phyloP scores from a whole-genome alignment of 2,113 vertebrate species.

The Chascanopsetta lugubris region DNA sequence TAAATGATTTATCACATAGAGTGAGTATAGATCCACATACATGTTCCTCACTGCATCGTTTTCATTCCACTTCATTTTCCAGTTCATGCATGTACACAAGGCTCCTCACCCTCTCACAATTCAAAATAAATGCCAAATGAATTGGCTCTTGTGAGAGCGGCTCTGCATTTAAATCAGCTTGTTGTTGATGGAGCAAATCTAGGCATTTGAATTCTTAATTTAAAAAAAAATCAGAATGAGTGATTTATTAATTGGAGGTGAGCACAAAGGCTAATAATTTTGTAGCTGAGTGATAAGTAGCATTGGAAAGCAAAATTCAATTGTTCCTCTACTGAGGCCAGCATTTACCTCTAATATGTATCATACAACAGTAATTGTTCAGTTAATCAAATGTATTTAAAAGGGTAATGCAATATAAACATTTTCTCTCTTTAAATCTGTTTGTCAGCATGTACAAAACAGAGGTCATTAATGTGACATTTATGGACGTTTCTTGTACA shows the following conservation, averaged over 20 bases:
- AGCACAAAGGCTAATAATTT: neutral
- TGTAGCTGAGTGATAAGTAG: neutral
- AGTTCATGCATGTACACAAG: slow-evolving; percentile 20
- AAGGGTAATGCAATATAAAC: too few species aligned
- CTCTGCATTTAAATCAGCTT: slow-evolving; percentile 42
- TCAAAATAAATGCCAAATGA: slow-evolving; percentile 52
- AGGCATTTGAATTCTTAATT: slow-evolving; percentile 3
- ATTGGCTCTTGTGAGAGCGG: slow-evolving; percentile 5
- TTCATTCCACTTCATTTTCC: slow-evolving; percentile 13
- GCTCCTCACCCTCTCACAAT: slow-evolving; percentile 35
- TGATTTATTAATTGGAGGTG: slow-evolving; percentile 3
- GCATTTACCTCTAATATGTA: too few species aligned
- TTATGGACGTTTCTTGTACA: too few species aligned
- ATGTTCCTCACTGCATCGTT: neutral
- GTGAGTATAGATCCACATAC: neutral
- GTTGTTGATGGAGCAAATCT: slow-evolving; percentile 26
- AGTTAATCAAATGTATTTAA: too few species aligned
- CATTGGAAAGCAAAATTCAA: neutral
- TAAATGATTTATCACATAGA: too few species aligned
- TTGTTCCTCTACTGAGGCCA: too few species aligned
- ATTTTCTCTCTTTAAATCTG: too few species aligned
- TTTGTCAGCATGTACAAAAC: too few species aligned
- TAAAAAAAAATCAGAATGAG: neutral
- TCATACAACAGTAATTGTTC: too few species aligned
- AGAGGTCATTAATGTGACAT: too few species aligned